Base-by-base conservation (phyloP, 2,888 invertebrate genomes). In the Dascillus cervinus region DNA sequence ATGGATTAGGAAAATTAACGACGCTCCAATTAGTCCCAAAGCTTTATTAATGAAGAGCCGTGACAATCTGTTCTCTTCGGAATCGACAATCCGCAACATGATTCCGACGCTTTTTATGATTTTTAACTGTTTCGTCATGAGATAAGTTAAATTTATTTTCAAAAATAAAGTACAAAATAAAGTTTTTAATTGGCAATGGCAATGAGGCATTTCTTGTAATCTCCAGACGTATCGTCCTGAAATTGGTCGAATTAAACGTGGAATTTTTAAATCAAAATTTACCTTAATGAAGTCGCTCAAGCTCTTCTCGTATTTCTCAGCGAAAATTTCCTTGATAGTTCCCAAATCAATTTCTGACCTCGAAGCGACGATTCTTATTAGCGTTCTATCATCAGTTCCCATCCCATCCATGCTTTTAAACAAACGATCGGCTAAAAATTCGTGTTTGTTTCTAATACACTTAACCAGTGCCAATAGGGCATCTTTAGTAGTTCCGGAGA, bases 401-500 rank as follows among this genome's bases (percentile, higher is more conserved):
- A 85, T 66, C 3, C 92, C 89, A 57, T 84, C 83, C 89, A 94
- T 89, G 29, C 87, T 80, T 55, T 85, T 81, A 64, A 89, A 79
- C 27, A 94, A 70, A 25, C 85, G 77, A 51, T 84, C 81, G 0
- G 90, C 91, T 64, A 90, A 88, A 70, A 82, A 92, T 24, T 75
- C 72, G 2, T 82, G 72, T 61, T 82, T 78, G 62, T 87, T 82
- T 53, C 78, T 77, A 1, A 86, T 48, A 35, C 55, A 54, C 10
- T 79, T 79, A 36, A 85, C 82, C 37, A 90, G 80, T 40, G 88
- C 82, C 42, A 86, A 62, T 24, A 90, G 69, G 9, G 84, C 86
- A 51, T 82, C 78, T 66, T 85, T 79, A 32, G 72, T 63, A 47
- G 88, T 86, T 0, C 89, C 89, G 2, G 71, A 89, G 41, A 62